Evolutionary conservation across 2,113 vertebrate species (phyloP).

Genomic region (Verasper variegatus): DNA sequence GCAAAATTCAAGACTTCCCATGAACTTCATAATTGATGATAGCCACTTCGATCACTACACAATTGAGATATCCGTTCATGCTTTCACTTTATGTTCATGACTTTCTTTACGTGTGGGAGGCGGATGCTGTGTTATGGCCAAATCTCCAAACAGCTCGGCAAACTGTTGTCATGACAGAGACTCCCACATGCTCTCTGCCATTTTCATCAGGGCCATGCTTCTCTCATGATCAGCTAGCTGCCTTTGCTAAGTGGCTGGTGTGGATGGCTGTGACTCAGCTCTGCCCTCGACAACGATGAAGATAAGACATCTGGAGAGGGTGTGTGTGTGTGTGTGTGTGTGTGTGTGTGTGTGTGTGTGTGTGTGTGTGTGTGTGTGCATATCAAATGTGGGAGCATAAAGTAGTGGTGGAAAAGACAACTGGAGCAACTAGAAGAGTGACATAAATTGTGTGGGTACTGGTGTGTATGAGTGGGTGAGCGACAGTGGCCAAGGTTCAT

Average conservation of each 20-base stretch:
- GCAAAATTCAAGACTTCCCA: too few relatives aligned
- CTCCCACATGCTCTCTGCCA: slow-evolving; percentile 58
- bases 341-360: slow-evolving; percentile 10
- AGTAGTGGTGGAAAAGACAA: slow-evolving; percentile 27
- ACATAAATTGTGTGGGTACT: slow-evolving; percentile 62
- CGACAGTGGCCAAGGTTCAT: slow-evolving; percentile 80
- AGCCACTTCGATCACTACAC: not conserved
- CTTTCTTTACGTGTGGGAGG: slow-evolving; percentile 33
- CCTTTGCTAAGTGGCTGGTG: slow-evolving; percentile 74
- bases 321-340: slow-evolving; percentile 13
- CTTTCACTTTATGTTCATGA: not conserved
- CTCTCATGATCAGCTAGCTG: slow-evolving; percentile 74
- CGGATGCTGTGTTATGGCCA: slow-evolving; percentile 4
- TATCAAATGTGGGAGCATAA: slow-evolving; percentile 30
- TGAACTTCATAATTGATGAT: not conserved
- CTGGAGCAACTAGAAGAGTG: slow-evolving; percentile 51
- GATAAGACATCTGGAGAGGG: slow-evolving; percentile 73
- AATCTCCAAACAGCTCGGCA: slow-evolving; percentile 37
- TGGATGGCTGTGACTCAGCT: slow-evolving; percentile 74
- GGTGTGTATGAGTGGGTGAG: slow-evolving; percentile 71
- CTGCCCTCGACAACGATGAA: slow-evolving; percentile 69
- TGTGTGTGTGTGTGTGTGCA: slow-evolving; percentile 13
- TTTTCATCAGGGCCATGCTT: slow-evolving; percentile 66
- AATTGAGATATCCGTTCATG: not conserved
- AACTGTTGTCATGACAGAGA: slow-evolving; percentile 49